These are phyloP conservation scores for Eutrigla gurnardus DNA, from an alignment of 2,797 vertebrate genomes.

Conservation along the genomic window DNA sequence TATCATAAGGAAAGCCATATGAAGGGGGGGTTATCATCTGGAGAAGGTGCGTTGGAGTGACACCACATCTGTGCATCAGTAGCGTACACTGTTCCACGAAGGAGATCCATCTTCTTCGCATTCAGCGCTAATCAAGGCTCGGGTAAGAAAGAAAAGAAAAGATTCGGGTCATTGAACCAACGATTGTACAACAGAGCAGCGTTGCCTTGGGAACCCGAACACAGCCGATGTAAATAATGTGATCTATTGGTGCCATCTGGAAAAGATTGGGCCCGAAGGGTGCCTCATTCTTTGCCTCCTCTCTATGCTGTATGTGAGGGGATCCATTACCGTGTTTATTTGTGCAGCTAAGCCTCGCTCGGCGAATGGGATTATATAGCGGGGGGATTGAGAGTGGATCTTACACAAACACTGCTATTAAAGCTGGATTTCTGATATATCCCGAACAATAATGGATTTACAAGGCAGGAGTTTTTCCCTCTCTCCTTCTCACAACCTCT, in stretches of 20 bases:
- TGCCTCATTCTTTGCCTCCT: constrained; percentile 77
- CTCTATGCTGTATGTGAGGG: constrained; percentile 65
- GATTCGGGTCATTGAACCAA: constrained; percentile 71
- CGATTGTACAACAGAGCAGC: constrained; percentile 76
- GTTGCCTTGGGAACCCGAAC: constrained; percentile 89
- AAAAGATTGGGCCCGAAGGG: constrained; percentile 86
- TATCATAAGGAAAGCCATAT: constrained; percentile 74
- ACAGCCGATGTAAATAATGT: constrained; percentile 90
- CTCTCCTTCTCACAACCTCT: constrained; percentile 71
- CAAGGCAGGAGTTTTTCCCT: constrained; percentile 72
- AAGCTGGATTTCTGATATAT: constrained; percentile 80
- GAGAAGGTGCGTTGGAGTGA: constrained; percentile 70
- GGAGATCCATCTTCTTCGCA: constrained; percentile 63
- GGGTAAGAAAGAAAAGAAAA: constrained; percentile 40
- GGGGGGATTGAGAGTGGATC: constrained; percentile 72
- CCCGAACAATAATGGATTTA: constrained; percentile 83
- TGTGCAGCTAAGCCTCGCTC: constrained; percentile 86
- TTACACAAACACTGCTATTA: constrained; percentile 78
- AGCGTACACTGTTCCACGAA: constrained; percentile 43
- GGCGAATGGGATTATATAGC: constrained; percentile 71
- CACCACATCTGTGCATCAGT: constrained; percentile 79
- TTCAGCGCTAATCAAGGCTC: constrained; percentile 76
- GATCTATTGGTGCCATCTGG: constrained; percentile 95
- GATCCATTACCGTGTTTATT: constrained; percentile 91
- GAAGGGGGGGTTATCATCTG: constrained; percentile 39